Evolutionary conservation across 2,888 invertebrate species (phyloP), one percentile per base, ranked within the genome.

Genomic region (Orthosia incerta): DNA sequence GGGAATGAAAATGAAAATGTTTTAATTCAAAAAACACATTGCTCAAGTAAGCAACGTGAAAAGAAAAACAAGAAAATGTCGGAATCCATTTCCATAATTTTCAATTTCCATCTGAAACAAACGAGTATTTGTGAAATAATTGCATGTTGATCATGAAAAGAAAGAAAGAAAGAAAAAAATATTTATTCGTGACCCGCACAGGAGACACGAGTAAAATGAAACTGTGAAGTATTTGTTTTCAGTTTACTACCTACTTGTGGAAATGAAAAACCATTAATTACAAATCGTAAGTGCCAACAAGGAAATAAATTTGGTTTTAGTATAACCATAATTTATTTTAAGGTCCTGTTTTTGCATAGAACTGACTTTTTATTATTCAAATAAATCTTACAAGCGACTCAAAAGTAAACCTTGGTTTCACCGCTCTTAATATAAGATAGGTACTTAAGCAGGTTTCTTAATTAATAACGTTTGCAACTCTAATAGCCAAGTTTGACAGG

Each of bases 31-130:
- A 59, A 55, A 78, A 73, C 50, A 57, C 50, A 79, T 59, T 23
- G 18, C n/a, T 50, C 39, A 51, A 71, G 61, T 51, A 39, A 66
- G 45, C 26, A 46, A 26, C 26, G 55, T 51, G 16, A 56, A 79
- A 56, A 65, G 23, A 65, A 64, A 62, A 64, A 46, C 23, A 56
- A 60, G 26, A 56, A 75, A 65, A 45, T 45, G 5, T 18, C 53
- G 4, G 45, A 62, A 15, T 31, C 7, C 23, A 57, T 79, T 75
- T 79, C 26, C 81, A 62, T 62, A 65, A 62, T 57, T 60, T 75
- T 53, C 53, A 69, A 65, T 80, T 79, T 53, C 16, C 60, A 53
- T 62, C 45, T 53, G 26, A 68, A 64, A 53, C 53, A 56, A 61
- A 74, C 39, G 48, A 23, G 51, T 63, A 50, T 64, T 67, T 39